Percentiles rank a stretch among this genome's conserved stretches.
Conservation (phyloP, 2,888 invertebrate genomes). For the Thymelicus lineola region DNA sequence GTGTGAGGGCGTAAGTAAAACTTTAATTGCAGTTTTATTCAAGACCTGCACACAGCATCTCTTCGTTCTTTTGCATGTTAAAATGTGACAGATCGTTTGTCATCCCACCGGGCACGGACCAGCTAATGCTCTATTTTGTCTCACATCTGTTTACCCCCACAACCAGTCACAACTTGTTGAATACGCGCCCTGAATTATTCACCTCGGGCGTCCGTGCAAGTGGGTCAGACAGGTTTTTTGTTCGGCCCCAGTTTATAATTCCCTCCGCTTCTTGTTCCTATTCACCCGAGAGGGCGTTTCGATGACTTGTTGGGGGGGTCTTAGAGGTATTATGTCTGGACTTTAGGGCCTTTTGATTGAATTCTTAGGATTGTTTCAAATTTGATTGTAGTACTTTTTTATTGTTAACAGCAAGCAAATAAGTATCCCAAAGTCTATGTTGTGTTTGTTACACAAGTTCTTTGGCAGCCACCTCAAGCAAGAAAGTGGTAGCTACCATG, state of each 20-base stretch:
- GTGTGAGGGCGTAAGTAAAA: background rate
- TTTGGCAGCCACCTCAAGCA: too few relatives aligned
- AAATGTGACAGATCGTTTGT: background rate
- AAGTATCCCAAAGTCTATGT: too few relatives aligned
- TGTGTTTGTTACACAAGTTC: too few relatives aligned
- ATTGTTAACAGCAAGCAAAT: too few relatives aligned
- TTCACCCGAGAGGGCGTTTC: conserved; percentile 12
- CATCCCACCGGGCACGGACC: background rate
- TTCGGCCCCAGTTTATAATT: conserved; percentile 6
- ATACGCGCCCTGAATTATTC: conserved; percentile 33
- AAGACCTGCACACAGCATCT: background rate
- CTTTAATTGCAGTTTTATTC: background rate
- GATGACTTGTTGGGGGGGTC: conserved; percentile 11
- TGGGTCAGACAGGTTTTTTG: conserved; percentile 22
- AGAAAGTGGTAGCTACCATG: too few relatives aligned
- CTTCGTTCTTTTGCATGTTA: background rate
- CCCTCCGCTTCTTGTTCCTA: conserved; percentile 8
- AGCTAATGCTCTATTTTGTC: background rate
- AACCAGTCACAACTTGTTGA: conserved; percentile 29
- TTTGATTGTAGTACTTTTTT: background rate
- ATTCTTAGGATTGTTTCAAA: conserved; percentile 1
- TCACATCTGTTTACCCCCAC: conserved; percentile 9
- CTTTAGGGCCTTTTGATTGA: conserved; percentile 8
- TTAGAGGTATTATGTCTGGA: background rate
- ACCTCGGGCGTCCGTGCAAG: conserved; percentile 19